Evolutionary conservation across 2,888 invertebrate species (phyloP), one percentile per base, ranked within the genome.

Genomic region (Ormyrus pomaceus): DNA sequence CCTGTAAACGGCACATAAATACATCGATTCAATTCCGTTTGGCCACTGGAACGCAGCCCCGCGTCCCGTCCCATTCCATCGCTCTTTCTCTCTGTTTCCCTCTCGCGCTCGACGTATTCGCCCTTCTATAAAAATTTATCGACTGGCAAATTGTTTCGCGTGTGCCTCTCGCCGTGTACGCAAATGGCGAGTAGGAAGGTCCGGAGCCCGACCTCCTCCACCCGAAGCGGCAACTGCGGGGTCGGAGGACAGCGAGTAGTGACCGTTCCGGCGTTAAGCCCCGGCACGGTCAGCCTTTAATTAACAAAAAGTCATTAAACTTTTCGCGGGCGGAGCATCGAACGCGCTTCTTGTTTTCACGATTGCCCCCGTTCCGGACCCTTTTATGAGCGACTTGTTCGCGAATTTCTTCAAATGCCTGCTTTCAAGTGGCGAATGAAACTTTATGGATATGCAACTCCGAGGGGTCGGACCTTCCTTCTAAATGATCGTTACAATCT

Each of bases 1-100:
- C 74, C 85, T 84, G 87, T 89, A 89, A 90, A 90, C 89, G 89
- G 87, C 87, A 86, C 90, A 89, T 90, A 91, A 90, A 91, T 90
- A 91, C 88, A 89, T 90, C 89, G 90, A 90, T 91, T 90, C 90
- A 91, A 91, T 91, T 90, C 89, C 89, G 90, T 90, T 89, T 89
- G 87, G 85, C 86, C 86, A 86, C 85, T 85, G 86, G 86, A 84
- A 82, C 83, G 75, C 74, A 80, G 69, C 74, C 69, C 68, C 83
- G 78, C 82, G 80, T 80, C 71, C 50, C 56, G 48, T 11, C 79
- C 80, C 82, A 58, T 80, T 58, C 80, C 77, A 80, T 82, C 77
- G 78, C 56, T 64, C 69, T 76, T 50, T 70, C 81, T 72, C 78
- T 61, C 59, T 73, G 51, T 34, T 13, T 11, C 59, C 76, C 70